Base-by-base conservation (phyloP, 2,113 vertebrate species). In the Seriola dumerili region DNA sequence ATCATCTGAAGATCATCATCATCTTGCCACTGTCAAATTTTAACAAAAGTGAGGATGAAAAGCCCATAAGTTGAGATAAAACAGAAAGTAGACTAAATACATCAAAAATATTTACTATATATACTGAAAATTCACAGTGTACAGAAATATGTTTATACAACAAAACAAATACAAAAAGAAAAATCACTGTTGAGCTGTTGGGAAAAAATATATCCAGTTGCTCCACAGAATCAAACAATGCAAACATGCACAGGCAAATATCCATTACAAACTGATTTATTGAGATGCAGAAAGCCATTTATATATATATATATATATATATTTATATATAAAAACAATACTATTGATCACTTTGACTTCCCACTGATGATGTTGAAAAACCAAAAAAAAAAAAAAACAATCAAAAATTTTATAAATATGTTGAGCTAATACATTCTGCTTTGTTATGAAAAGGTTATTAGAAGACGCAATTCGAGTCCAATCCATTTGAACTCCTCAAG, bases 191-290 rank as follows among this genome's bases (percentile, higher is more conserved):
- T 55, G n/a, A 67, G 32, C 69, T 74, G 50, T 59, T 13, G 42
- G 52, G 38, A 5, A 16, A 68, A 76, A 58, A 65, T 42, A 67
- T 19, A 38, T 72, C 54, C 34, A 57, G 54, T 19, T 75, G 64
- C 48, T 84, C 57, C 42, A 67, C 62, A 67, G 46, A 70, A 57
- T 76, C 8, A 57, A 69, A 70, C 42, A 62, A 78, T 65, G 25
- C 76, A 86, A 80, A 80, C 71, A 84, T 62, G 66, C 84, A 80
- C 74, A 81, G 61, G 50, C 72, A 75, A 67, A 69, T 17, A 54
- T 88, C 80, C 73, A 80, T 90, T 92, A 89, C 66, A 94, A 92
- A 89, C 50, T 4, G 75, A 62, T 94, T 94, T 93, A 94, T 93
- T 93, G 84, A 90, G 80, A 81, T 71, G 79, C 90, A 91, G 86